Evolutionary conservation across 2,888 invertebrate genomes (phyloP), one percentile per base, ranked within the genome.

Genomic region (Caenorhabditis parvicauda): DNA sequence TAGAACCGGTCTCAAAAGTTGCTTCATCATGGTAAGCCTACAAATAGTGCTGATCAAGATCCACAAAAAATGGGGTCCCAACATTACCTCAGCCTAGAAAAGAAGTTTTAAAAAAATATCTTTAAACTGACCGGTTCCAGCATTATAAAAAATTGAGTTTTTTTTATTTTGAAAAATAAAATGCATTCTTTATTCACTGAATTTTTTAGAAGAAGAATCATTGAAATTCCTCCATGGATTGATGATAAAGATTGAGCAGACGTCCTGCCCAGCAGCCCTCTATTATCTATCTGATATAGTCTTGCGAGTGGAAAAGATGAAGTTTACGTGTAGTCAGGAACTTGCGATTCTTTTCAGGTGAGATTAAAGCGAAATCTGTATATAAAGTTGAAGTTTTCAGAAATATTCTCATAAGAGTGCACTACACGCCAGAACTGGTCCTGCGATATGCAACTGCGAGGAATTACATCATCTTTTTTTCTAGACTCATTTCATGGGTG

Each of bases 391-490:
- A 32, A 32, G 9, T 32, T 32, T 32, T 32, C 35, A 32, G 35
- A 32, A 32, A 32, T 12, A 32, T 32, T 32, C 9, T 32, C 9
- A 32, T n/a, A 12, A 9, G 35, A 9, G 56, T 51, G 0, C 38
- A 46, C 25, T 48, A 59, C 32, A 59, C 59, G 39, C 59, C 61
- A n/a, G 54, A 65, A 22, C 52, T 56, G 27, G 52, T 59, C 5
- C 47, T 61, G 28, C 29, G 59, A 27, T 38, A 59, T 25, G 27
- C 43, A n/a, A 59, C 61, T 1, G 29, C 62, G 25, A 50, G 55
- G 5, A 61, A 65, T 39, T 22, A 61, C 3, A 43, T 61, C 2
- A 3, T 45, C 3, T 60, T 64, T 21, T 57, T 39, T 37, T 27
- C 51, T 0, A 65, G n/a, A n/a, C n/a, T n/a, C n/a, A n/a, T n/a